phyloP scores from a whole-genome alignment of 2,888 invertebrate genomes.

The Therioaphis trifolii region DNA sequence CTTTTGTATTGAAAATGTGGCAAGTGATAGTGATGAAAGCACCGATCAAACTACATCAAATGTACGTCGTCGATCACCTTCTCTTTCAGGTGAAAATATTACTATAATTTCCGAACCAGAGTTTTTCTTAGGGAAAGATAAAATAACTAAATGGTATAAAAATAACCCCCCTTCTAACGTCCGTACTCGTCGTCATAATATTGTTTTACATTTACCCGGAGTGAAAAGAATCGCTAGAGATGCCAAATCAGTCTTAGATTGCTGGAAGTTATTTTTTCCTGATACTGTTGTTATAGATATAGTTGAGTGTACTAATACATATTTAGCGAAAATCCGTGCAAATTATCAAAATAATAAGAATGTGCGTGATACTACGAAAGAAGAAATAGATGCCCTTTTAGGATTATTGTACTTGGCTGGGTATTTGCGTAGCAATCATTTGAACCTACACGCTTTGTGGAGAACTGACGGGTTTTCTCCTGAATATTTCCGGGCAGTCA shows the following conservation, averaged over 20 bases:
- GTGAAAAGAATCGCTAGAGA: slow-evolving; percentile 20
- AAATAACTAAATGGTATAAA: slow-evolving; percentile 45
- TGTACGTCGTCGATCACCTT: neutral
- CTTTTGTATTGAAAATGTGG: slow-evolving; percentile 32
- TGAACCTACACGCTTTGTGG: slow-evolving; percentile 32
- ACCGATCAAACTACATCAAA: slow-evolving; percentile 13
- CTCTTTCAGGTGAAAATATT: slow-evolving; percentile 21
- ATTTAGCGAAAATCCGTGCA: slow-evolving; percentile 38
- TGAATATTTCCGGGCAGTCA: neutral
- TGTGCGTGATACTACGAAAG: slow-evolving; percentile 21
- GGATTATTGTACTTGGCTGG: slow-evolving; percentile 39
- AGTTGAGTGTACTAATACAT: slow-evolving; percentile 47
- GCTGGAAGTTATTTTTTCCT: slow-evolving; percentile 48
- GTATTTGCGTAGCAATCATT: slow-evolving; percentile 3
- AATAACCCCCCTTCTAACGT: slow-evolving; percentile 32
- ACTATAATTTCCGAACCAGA: slow-evolving; percentile 13
- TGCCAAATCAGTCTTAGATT: slow-evolving; percentile 29
- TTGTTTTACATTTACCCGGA: slow-evolving; percentile 24
- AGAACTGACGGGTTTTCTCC: slow-evolving; percentile 28
- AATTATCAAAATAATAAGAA: slow-evolving; percentile 43
- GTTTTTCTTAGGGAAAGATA: slow-evolving; percentile 32
- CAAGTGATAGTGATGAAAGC: slow-evolving; percentile 17
- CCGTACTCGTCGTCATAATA: slow-evolving; percentile 28
- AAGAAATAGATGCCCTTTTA: slow-evolving; percentile 39
- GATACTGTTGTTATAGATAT: slow-evolving; percentile 40